phyloP scores from a whole-genome alignment of 2,888 invertebrate genomes.

The Orthosia cruda region DNA sequence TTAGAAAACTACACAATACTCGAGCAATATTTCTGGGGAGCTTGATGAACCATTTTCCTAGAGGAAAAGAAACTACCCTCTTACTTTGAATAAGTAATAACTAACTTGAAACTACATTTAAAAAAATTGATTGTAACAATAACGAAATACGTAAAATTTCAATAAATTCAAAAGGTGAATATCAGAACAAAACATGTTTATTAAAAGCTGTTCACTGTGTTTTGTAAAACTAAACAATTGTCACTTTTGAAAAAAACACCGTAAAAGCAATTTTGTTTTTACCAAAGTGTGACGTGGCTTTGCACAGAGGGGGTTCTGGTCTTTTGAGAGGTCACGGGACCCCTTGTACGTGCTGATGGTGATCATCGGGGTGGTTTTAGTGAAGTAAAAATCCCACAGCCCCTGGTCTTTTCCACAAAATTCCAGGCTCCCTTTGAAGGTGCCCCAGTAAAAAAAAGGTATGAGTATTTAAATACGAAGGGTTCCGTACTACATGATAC shows the following conservation, averaged over 20 bases:
- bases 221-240: background rate
- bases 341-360: no score
- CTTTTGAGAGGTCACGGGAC: no score
- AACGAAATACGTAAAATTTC: background rate
- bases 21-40: background rate
- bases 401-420: no score
- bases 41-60: background rate
- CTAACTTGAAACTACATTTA: background rate
- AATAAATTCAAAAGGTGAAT: background rate
- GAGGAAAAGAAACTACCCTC: no score
- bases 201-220: background rate
- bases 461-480: background rate
- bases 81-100: background rate
- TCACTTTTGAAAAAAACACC: background rate
- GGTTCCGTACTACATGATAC: background rate
- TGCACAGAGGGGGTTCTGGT: no score
- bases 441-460: no score
- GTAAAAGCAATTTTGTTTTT: slow-evolving; percentile 11
- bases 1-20: no score
- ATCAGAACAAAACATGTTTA: background rate
- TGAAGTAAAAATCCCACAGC: no score
- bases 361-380: no score
- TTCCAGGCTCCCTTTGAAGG: no score
- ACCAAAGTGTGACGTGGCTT: background rate
- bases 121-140: no score